Evolutionary conservation across 2,797 vertebrate species (phyloP), one percentile per base, ranked within the genome.

Genomic region (Propithecus deckenii): DNA sequence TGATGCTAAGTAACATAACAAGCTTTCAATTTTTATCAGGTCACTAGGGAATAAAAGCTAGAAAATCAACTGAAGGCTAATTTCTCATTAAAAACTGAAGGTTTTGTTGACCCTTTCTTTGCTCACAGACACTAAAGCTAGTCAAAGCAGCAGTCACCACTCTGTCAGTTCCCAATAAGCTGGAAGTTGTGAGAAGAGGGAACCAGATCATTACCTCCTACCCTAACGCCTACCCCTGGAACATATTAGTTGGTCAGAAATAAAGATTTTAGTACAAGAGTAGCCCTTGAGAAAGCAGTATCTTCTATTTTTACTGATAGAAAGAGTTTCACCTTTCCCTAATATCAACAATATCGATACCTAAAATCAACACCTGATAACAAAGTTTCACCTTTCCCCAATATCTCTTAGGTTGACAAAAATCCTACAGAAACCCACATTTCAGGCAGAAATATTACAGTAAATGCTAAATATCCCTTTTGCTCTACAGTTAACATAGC

Each of bases 61-160:
- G 63, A 74, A 97, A 96, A 97, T 46, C 84, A 83, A 35, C 23
- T 11, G 30, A 74, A 79, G 32, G 52, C 5, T 50, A 88, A 75
- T 25, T 91, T 87, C 57, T 74, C 55, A 63, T 74, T 76, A 43
- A 95, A 90, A 93, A 71, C 17, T 50, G 15, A 63, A 71, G 18
- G 52, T 32, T 93, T 52, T 69, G 4, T 83, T 86, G 63, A 57
- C 14, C 23, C 25, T 84, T 35, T 69, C 25, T 84, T 35, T 69
- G 28, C 52, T 89, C 38, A 50, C 3, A 75, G 32, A 72, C 38
- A 81, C 30, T 72, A 41, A 93, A 89, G 6, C 55, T 50, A 63
- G 88, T 80, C 30, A 72, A 79, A 87, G 71, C 43, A 41, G 28
- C 9, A 69, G 57, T 50, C 22, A n/a, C 38, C 22, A 2, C 6